Conservation (phyloP, 2,888 invertebrate genomes). For the Cryptus armator region DNA sequence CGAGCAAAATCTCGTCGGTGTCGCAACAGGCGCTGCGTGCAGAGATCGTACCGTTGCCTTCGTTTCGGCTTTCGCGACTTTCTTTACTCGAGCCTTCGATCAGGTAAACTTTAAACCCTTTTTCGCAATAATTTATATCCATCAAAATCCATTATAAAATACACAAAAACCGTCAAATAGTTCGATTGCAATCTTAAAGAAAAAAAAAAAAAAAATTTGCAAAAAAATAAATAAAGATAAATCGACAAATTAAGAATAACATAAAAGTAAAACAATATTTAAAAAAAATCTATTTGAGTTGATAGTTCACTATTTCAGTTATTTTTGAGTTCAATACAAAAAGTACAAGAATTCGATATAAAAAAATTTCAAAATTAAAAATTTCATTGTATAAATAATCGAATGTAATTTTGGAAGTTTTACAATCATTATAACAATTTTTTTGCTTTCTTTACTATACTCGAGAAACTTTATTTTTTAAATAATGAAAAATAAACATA, state of each 20-base stretch:
- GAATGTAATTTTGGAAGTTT: no score
- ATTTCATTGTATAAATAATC: no score
- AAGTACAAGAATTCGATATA: no score
- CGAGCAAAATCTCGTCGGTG: conserved; percentile 98
- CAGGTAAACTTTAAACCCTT: conserved; percentile 87
- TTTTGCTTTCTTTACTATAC: not conserved
- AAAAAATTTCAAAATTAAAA: no score
- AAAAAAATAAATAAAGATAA: not conserved
- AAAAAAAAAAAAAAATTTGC: not conserved
- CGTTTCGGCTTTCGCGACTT: conserved; percentile 98
- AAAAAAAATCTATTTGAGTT: no score
- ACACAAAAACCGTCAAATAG: no score
- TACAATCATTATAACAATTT: no score
- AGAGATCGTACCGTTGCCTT: conserved; percentile 97
- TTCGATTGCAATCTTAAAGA: no score
- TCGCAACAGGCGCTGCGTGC: conserved; percentile 97
- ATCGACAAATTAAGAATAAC: not conserved
- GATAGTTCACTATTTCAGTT: no score
- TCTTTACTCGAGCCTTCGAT: conserved; percentile 98
- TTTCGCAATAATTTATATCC: conserved; percentile 25
- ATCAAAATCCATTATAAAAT: not conserved
- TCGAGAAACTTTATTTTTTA: not conserved
- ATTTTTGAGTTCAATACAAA: no score
- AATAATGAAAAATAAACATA: not conserved
- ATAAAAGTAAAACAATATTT: no score